phyloP scores from a whole-genome alignment of 2,113 vertebrate genomes.

The Nyctibius bracteatus region DNA sequence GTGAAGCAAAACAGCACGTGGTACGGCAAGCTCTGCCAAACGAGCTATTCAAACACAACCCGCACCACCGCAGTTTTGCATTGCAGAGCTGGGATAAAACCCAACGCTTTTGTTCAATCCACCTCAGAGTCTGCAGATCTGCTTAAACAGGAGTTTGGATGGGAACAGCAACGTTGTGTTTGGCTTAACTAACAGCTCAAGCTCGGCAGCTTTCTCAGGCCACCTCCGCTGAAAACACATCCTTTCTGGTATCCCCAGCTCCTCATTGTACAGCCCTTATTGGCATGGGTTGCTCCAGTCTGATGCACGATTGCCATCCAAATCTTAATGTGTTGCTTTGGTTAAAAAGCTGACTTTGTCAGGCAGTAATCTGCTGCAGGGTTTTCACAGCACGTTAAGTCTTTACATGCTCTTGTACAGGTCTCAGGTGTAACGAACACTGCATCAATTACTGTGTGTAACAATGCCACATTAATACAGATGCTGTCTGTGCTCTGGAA shows the following conservation, averaged over 20 bases:
- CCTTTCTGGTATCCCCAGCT: not conserved
- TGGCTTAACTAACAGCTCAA: not conserved
- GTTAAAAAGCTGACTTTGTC: not conserved
- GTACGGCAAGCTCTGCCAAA: conserved; percentile 4
- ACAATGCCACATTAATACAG: conserved; percentile 12
- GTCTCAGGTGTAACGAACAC: conserved; percentile 24
- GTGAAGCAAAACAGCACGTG: not conserved
- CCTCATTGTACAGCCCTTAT: not conserved
- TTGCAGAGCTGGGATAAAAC: not conserved
- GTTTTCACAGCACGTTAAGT: not conserved
- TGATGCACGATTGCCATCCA: not conserved
- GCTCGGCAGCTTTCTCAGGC: not conserved
- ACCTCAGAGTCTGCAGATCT: not conserved
- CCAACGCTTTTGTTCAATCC: not conserved
- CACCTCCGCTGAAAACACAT: not conserved
- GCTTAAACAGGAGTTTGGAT: not conserved
- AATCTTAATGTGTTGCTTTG: not conserved
- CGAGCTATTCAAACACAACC: not conserved
- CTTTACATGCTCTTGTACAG: not conserved
- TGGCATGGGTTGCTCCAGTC: not conserved
- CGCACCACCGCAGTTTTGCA: not conserved
- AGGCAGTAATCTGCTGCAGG: not conserved
- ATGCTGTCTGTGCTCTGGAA: not conserved
- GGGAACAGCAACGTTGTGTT: not conserved
- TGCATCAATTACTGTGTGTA: conserved; percentile 9